Base-by-base conservation (phyloP, 2,113 vertebrate species). In the Hirundichthys speculiger region DNA sequence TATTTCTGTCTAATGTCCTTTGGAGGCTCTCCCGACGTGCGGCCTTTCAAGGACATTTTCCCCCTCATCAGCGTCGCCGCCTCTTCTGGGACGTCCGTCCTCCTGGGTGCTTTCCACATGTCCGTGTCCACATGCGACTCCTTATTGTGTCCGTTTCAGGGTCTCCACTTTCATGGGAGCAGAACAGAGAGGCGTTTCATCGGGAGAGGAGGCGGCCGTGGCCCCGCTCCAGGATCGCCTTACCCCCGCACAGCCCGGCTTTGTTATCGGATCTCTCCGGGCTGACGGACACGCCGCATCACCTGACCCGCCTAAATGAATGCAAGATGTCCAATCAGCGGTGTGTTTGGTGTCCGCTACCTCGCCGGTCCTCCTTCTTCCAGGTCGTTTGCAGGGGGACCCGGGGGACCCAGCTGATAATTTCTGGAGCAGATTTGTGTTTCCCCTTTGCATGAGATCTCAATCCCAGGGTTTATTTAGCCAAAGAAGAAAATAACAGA, bases 301-400 rank as follows among this genome's bases (percentile, higher is more conserved):
- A 86, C 88, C 85, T 75, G 80, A 88, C 83, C 81, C 21, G 43
- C 76, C 54, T 77, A 89, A 91, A 89, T 90, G 87, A 87, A 88
- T 84, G 83, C 90, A 90, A 90, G 87, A 89, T 90, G 85, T 86
- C 87, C 86, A 89, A 90, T 89, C 88, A 90, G 75, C 56, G 19
- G 38, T 1, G 52, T 48, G 63, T 77, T 73, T 90, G 80, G 57
- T 80, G 68, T 13, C 47, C 58, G 61, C 67, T 27, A 25, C 67
- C 61, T 27, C 16, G 13, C 64, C 73, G 55, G 77, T 54, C 56
- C 75, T 67, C 73, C 61, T 84, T 88, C 80, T 82, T 80, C 61
- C 62, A 64, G 71, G 79, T 76, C 27, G 24, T 60, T n/a, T 15
- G 24, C 46, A 11, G 34, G 59, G 21, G 21, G 66, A 72, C 78